Evolutionary conservation across 35 echinoderm and acorn worm genomes (phyloP), one percentile per base, ranked within the genome.

Genomic region (Apostichopus japonicus): DNA sequence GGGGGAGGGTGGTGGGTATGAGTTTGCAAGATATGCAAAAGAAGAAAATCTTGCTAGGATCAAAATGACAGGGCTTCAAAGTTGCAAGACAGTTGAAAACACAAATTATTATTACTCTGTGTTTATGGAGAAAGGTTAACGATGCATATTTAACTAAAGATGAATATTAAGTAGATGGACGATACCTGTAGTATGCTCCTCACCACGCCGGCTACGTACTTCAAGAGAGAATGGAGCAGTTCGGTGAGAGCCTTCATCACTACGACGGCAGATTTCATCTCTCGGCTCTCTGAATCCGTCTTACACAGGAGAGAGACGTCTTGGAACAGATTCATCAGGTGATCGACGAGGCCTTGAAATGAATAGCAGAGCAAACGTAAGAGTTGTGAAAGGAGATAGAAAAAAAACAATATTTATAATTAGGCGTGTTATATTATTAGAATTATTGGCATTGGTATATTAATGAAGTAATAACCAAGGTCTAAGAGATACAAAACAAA

Each of bases 171-270:
- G 57, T 61, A 61, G 13, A 61, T 11, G 11, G 77, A 61, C 57
- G 76, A 63, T 94, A 98, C 96, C 92, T 98, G 96, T 15, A 98
- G 33, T 23, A 98, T 92, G 16, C 76, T 93, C 75, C 94, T 90
- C 70, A 98, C 95, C 44, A 92, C 94, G 9, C 70, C 87, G 22
- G 97, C 94, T 4, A 98, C 92, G 71, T 94, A 92, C 75, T 96
- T 98, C 76, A 98, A 88, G 6, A 94, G 27, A 75, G 87, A 65
- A 58, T 93, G 90, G 16, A 94, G 83, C 16, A 94, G 56, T 23
- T 98, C 97, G 6, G 92, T 54, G 19, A 98, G 87, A 22, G 90
- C 87, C 0, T 77, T 88, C 77, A 98, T 55, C 13, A 96, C 56
- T 0, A 82, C 22, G 5, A 81, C 53, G 22, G 92, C 63, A 56